Evolutionary conservation across 2,113 vertebrate species (phyloP).

Genomic region (Sturnira hondurensis): DNA sequence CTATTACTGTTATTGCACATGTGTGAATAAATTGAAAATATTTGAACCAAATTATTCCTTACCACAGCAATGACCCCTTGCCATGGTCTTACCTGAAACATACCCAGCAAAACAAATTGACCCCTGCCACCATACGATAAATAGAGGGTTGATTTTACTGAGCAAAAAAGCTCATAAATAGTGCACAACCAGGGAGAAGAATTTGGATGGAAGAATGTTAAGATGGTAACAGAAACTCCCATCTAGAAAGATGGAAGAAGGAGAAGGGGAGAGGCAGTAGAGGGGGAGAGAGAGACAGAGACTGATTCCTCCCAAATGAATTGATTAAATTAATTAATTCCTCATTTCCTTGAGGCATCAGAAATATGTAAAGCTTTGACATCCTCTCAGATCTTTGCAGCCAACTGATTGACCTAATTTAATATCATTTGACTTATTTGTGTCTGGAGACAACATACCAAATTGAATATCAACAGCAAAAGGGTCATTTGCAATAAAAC

Average conservation of each 20-base stretch:
- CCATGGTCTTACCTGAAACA: neutral
- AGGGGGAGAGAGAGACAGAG: neutral
- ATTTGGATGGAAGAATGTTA: neutral
- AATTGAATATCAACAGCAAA: neutral
- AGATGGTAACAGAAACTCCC: neutral
- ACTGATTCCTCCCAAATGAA: neutral
- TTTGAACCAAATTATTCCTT: neutral
- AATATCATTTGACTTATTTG: neutral
- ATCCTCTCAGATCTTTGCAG: neutral
- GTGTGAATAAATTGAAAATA: neutral
- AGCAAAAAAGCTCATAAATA: neutral
- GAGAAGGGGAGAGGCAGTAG: neutral
- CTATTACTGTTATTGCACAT: neutral
- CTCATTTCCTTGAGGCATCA: neutral
- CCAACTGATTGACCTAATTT: neutral
- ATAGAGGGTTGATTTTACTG: neutral
- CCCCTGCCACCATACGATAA: neutral
- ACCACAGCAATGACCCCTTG: neutral
- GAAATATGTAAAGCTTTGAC: neutral
- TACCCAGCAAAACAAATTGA: neutral
- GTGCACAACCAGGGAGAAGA: neutral
- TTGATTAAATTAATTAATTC: neutral
- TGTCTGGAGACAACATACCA: neutral
- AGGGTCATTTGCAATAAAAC: neutral
- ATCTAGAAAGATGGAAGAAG: neutral